Evolutionary conservation across 2,113 vertebrate species (phyloP), one percentile per base, ranked within the genome.

Genomic region (Hippocampus mohnikei): DNA sequence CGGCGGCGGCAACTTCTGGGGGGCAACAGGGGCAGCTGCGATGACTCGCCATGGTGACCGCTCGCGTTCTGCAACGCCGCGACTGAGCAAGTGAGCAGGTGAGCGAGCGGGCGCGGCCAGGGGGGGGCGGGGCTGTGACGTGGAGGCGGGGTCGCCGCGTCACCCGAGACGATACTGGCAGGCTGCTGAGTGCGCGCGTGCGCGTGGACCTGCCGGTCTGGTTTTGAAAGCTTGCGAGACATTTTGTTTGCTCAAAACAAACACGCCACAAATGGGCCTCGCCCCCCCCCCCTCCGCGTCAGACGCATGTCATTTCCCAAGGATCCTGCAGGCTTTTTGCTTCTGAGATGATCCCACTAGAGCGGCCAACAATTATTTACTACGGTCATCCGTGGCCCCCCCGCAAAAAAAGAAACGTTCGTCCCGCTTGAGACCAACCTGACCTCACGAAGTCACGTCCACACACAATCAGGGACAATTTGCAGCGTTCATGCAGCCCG

Each of bases 1-100:
- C 63, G 2, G 69, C 53, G 20, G 59, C 75, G 21, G n/a, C n/a
- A n/a, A n/a, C n/a, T n/a, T 88, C 87, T 27, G 37, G 20, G 11
- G 53, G 60, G 89, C 80, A 90, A 75, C 85, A 91, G 0, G 88
- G 84, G 56, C 85, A 84, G 67, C 21, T 41, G 50, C 56, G 71
- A 12, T 61, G 64, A 40, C 67, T 25, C 61, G 80, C 74, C 73
- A 86, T 88, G 67, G 37, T 55, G 42, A 66, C 5, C 18, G 52
- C 25, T 53, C 8, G n/a, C 37, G 61, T n/a, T 50, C 48, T 10
- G 20, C 12, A 37, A 25, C 29, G 11, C 23, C 5, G 27, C 62
- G 46, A 25, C 23, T 9, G 60, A 53, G 42, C 21, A 6, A 25
- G 21, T 9, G 29, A 10, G 11, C 20, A 15, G 20, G n/a, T 20